A percentile compares a stretch with the other conserved stretches of the same genome.
Evolutionary conservation across 2,797 vertebrate genomes (phyloP).

Genomic region (Xenentodon cancila): DNA sequence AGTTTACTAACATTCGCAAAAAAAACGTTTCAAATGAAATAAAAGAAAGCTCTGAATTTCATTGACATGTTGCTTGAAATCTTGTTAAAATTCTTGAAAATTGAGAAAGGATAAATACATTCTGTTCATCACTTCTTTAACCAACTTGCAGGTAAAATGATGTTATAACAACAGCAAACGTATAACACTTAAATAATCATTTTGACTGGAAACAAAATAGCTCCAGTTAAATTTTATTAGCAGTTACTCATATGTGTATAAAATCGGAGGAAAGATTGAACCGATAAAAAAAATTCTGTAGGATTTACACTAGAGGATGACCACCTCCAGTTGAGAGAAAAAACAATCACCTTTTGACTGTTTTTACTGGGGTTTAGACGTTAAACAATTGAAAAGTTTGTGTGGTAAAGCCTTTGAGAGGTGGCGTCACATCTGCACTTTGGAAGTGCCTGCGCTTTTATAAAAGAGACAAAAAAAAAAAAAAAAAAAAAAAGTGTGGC

Average conservation of each 20-base stretch:
- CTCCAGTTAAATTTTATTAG: neutral
- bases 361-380: neutral
- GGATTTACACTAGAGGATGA: neutral
- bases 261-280: neutral
- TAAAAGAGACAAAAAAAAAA: slow-evolving; percentile 23
- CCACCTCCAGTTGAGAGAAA: neutral
- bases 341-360: neutral
- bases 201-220: too few species aligned
- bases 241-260: neutral
- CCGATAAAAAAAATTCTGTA: neutral
- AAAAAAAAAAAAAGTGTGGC: neutral
- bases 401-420: slow-evolving; percentile 14
- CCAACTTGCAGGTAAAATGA: too few species aligned
- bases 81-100: too few species aligned
- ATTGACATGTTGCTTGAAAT: too few species aligned
- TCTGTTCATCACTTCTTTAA: too few species aligned
- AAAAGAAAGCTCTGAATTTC: too few species aligned
- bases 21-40: too few species aligned
- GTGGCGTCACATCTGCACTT: slow-evolving; percentile 21
- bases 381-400: neutral
- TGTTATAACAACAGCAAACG: too few species aligned
- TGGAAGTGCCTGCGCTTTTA: slow-evolving; percentile 25
- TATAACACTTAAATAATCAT: too few species aligned
- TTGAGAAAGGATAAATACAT: too few species aligned
- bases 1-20: too few species aligned